Conservation (phyloP, 2,888 invertebrate species). For the Argynnis bischoffii region DNA sequence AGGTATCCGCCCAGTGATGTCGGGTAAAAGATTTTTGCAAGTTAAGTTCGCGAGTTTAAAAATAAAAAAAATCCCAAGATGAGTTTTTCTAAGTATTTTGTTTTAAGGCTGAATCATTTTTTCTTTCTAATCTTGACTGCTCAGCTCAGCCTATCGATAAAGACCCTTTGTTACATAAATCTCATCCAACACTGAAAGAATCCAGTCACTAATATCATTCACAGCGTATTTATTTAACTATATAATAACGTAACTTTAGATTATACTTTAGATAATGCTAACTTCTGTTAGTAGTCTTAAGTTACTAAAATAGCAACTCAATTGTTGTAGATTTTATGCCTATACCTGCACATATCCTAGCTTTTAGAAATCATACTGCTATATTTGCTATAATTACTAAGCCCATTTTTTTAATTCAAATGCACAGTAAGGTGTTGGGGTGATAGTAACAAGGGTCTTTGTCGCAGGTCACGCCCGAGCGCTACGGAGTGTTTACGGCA, state of each 20-base stretch:
- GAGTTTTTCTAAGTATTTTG: slow-evolving; percentile 17
- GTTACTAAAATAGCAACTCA: slow-evolving; percentile 25
- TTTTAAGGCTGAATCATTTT: slow-evolving; percentile 21
- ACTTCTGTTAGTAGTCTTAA: slow-evolving; percentile 24
- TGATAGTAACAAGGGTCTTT: slow-evolving; percentile 80
- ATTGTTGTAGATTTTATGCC: slow-evolving; percentile 13
- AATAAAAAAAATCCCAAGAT: slow-evolving; percentile 11
- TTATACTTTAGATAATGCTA: slow-evolving; percentile 27
- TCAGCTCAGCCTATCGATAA: slow-evolving; percentile 67
- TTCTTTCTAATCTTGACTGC: slow-evolving; percentile 44
- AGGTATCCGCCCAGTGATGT: slow-evolving; percentile 14
- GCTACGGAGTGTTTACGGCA: slow-evolving; percentile 93
- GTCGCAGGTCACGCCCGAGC: slow-evolving; percentile 90
- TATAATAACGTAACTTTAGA: slow-evolving; percentile 20
- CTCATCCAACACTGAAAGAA: slow-evolving; percentile 64
- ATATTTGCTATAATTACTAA: slow-evolving; percentile 23
- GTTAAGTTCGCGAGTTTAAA: slow-evolving; percentile 4
- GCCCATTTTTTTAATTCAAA: slow-evolving; percentile 24
- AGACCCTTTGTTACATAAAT: slow-evolving; percentile 75
- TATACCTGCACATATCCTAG: slow-evolving; percentile 18
- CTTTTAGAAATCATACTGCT: slow-evolving; percentile 30
- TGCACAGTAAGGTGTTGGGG: slow-evolving; percentile 68
- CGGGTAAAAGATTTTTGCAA: slow-evolving; percentile 18
- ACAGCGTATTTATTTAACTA: slow-evolving; percentile 24
- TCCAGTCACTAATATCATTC: slow-evolving; percentile 57